These are phyloP conservation scores for Acrossocheilus fasciatus DNA, from an alignment of 2,797 vertebrate genomes.

Conservation along the genomic window DNA sequence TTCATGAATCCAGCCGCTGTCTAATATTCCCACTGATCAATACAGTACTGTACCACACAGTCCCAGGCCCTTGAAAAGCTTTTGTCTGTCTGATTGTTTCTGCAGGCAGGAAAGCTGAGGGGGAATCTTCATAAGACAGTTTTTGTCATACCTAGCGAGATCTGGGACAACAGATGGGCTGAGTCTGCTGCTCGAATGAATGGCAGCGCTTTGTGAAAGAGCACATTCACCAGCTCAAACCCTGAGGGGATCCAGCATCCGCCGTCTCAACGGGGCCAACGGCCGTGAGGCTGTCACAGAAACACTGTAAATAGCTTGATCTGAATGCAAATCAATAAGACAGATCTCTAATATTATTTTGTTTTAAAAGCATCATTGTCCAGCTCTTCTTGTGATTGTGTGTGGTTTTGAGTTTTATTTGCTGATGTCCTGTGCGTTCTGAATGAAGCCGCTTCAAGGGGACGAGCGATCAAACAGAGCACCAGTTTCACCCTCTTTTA, in stretches of 20 bases:
- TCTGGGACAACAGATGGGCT: slow-evolving; percentile 18
- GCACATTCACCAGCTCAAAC: slow-evolving; percentile 23
- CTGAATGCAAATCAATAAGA: slow-evolving; percentile 31
- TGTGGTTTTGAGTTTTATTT: slow-evolving; percentile 31
- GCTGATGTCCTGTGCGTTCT: slow-evolving; percentile 44
- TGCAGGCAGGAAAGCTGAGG: slow-evolving; percentile 57
- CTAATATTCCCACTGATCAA: not conserved
- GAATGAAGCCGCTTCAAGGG: slow-evolving; percentile 35
- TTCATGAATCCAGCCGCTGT: not conserved
- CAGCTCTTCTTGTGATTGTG: slow-evolving; percentile 19
- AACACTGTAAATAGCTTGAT: slow-evolving; percentile 54
- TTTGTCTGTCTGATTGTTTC: not conserved
- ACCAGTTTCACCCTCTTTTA: not conserved
- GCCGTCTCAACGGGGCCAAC: slow-evolving; percentile 8
- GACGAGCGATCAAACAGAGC: not conserved
- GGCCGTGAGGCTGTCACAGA: slow-evolving; percentile 45
- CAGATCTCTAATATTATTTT: slow-evolving; percentile 16
- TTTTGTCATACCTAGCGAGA: slow-evolving; percentile 26
- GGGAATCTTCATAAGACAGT: slow-evolving; percentile 54
- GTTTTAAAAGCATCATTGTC: slow-evolving; percentile 30
- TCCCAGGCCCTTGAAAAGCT: not conserved
- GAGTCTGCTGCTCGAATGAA: slow-evolving; percentile 2
- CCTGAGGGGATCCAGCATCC: slow-evolving; percentile 27
- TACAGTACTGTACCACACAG: not conserved
- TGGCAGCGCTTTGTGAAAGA: slow-evolving; percentile 15